Evolutionary conservation across 1,140 invertebrate species (phyloP), one percentile per base, ranked within the genome.

Genomic region (Brachionus sp.): DNA sequence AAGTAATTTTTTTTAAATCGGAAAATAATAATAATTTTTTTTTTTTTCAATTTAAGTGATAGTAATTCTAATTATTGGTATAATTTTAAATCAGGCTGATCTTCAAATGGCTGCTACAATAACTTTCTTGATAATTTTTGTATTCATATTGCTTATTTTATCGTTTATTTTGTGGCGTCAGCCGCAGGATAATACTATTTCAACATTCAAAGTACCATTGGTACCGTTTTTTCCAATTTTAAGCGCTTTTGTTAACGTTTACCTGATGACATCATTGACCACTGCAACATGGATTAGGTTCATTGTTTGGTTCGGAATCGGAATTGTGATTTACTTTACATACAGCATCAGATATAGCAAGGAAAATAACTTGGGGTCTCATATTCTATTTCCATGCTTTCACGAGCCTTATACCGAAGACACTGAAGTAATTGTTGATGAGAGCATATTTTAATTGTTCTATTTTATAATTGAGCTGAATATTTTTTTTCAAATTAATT

Each of bases 261-360:
- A 94, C 87, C 90, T 97, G 29, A 96, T 96, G 94, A 90, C 94
- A 85, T 93, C 95, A 88, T 89, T 97, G 77, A 92, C 94, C 86
- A 86, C 90, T 35, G 90, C 92, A 84, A 96, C 95, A 1, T 96
- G 95, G 95, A 91, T 95, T 68, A 91, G 94, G 85, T 94, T 95
- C 87, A 90, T 90, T n/a, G 90, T 94, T 42, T 96, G 95, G 94
- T 91, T 98, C 93, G 19, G 39, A 10, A 29, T 83, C 12, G 77
- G 77, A 33, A 80, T 80, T 12, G 23, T 80, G n/a, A 44, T 80
- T 44, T 80, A 80, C 33, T 80, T 80, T 50, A 42, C 16, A 3
- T 80, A 80, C 29, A 44, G 77, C 10, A 80, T 80, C 25, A 23
- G 77, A 33, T 29, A 80, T 33, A 80, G 77, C 19, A 66, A 80